These are phyloP conservation scores for Lordiphosa fenestrarum DNA, from an alignment of 2,888 invertebrate genomes.

Conservation along the genomic window DNA sequence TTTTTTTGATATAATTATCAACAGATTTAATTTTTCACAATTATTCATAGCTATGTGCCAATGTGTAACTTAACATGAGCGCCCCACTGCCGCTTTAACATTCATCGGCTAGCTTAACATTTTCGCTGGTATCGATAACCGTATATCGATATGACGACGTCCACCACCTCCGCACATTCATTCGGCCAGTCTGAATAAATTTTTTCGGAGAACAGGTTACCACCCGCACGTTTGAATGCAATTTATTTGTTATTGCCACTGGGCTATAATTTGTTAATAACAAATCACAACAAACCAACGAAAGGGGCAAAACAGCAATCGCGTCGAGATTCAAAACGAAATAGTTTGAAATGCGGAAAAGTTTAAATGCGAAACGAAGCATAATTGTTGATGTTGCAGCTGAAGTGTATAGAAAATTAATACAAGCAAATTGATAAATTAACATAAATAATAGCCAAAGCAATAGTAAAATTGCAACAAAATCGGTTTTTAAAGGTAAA, in stretches of 20 bases:
- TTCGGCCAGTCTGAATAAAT: neutral
- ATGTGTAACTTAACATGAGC: no score
- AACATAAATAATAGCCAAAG: constrained; percentile 29
- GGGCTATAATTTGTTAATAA: constrained; percentile 16
- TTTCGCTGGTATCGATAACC: no score
- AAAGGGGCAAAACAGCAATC: no score
- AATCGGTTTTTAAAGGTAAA: constrained; percentile 37
- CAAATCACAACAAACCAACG: constrained; percentile 13
- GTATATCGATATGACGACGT: no score
- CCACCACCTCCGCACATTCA: no score
- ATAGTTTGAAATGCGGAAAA: constrained; percentile 7
- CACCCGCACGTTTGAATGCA: neutral
- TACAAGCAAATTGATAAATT: constrained; percentile 33
- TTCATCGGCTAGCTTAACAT: no score
- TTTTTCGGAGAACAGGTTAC: constrained; percentile 3
- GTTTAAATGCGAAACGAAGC: constrained; percentile 30
- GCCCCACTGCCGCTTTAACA: no score
- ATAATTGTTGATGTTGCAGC: constrained; percentile 12
- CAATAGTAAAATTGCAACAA: constrained; percentile 31
- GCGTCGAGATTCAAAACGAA: constrained; percentile 2
- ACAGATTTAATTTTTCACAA: no score
- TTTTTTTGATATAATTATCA: no score
- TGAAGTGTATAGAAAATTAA: constrained; percentile 34
- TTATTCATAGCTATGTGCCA: no score
- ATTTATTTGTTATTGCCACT: neutral